These are phyloP conservation scores for Camponotus floridanus DNA, from an alignment of 1,140 invertebrate genomes.

Conservation along the genomic window DNA sequence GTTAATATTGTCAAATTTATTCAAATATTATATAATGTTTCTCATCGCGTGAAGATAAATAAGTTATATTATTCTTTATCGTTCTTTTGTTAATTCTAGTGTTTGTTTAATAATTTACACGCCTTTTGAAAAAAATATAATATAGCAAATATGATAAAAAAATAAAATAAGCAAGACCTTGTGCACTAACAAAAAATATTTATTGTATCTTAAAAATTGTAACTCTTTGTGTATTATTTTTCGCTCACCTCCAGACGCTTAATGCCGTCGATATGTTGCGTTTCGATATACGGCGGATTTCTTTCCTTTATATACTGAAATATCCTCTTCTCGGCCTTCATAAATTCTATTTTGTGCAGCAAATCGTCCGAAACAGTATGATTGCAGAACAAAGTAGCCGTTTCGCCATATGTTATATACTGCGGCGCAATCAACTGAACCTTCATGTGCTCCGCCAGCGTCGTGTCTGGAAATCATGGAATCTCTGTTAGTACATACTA, in stretches of 20 bases:
- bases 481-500: constrained; percentile 24
- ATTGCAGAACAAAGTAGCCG: constrained; percentile 84
- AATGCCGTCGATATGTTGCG: constrained; percentile 89
- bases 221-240: constrained; percentile 68
- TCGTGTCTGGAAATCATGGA: constrained; percentile 79
- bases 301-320: constrained; percentile 92
- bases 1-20: neutral
- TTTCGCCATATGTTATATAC: constrained; percentile 83
- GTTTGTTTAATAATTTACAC: neutral
- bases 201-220: neutral
- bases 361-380: constrained; percentile 83
- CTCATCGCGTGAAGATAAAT: too few relatives aligned
- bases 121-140: neutral
- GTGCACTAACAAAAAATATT: neutral
- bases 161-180: neutral
- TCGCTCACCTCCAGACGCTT: constrained; percentile 90
- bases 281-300: constrained; percentile 90
- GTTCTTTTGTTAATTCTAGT: neutral
- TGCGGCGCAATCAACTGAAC: constrained; percentile 84
- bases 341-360: constrained; percentile 89
- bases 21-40: too few relatives aligned
- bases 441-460: constrained; percentile 74
- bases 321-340: constrained; percentile 91
- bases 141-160: neutral
- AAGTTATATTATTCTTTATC: too few relatives aligned